Evolutionary conservation across 1,140 invertebrate species (phyloP), one percentile per base, ranked within the genome.

Genomic region (Daktulosphaira vitifoliae): DNA sequence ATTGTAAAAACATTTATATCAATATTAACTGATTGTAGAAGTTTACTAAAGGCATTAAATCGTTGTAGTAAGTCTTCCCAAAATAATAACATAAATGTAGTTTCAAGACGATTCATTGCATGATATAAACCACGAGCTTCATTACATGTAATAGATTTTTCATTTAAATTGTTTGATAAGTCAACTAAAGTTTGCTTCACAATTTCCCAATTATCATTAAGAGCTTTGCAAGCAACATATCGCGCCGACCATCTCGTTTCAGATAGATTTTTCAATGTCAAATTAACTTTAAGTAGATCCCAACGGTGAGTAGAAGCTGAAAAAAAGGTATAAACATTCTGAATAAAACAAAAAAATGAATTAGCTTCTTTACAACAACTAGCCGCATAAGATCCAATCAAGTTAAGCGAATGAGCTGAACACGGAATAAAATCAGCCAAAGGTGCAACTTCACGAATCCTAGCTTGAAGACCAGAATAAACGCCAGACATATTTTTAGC

Each of bases 301-400:
- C 68, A 70, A 64, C 70, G 66, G 11, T 70, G 33, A 50, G 67
- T 69, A 44, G 68, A 70, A 25, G 66, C 67, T 64, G 68, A 68
- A 49, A 72, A 73, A 66, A 70, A 71, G 16, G n/a, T 62, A 37
- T 70, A 72, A 23, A 69, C 11, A 59, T 53, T n/a, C n/a, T n/a
- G n/a, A n/a, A n/a, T n/a, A n/a, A n/a, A n/a, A n/a, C n/a, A n/a
- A n/a, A n/a, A n/a, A 62, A 71, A 71, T 51, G 52, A 46, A 25
- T 68, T 67, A 39, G 50, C 50, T 29, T 52, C 50, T 23, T 23
- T 52, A 23, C 20, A 23, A 8, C 13, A 52, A 25, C 20, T 22
- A 5, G 25, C 50, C 22, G 50, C 44, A 22, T 16, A 22, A 8
- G 20, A 16, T 8, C 44, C 44, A 7, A 48, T n/a, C n/a, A 48